phyloP scores from a whole-genome alignment of 2,113 vertebrate species.

The Clarias batrachus region DNA sequence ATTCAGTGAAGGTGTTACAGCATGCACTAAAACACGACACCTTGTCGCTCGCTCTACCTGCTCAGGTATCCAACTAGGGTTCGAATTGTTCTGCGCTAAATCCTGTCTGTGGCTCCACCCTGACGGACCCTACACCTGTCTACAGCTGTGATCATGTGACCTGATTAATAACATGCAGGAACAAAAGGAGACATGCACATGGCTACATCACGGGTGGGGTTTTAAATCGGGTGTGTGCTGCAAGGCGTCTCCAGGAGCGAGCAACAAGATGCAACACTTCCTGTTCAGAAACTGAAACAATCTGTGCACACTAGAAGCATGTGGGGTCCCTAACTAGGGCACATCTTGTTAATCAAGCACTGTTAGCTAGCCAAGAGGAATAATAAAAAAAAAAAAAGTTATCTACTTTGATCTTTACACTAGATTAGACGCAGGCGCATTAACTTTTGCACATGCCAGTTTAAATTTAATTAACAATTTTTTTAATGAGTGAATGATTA shows the following conservation, averaged over 20 bases:
- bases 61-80: background rate
- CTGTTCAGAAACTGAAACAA: constrained; percentile 21
- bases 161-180: constrained; percentile 62
- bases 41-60: background rate
- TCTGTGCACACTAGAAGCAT: background rate
- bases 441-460: background rate
- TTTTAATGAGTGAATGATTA: background rate
- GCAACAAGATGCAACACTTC: constrained; percentile 69
- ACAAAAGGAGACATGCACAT: constrained; percentile 65
- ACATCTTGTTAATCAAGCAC: background rate
- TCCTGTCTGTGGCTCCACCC: background rate
- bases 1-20: background rate
- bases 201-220: constrained; percentile 47
- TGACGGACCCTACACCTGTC: background rate
- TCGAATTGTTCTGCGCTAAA: background rate
- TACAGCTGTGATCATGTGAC: constrained; percentile 38
- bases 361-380: background rate
- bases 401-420: background rate
- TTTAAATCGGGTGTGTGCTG: constrained; percentile 53
- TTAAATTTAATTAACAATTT: background rate
- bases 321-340: background rate
- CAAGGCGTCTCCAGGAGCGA: constrained; percentile 37
- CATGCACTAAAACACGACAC: constrained; percentile 27
- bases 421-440: background rate
- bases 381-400: no score